Evolutionary conservation across 2,888 invertebrate species (phyloP).

Genomic region (Cephus runcator): DNA sequence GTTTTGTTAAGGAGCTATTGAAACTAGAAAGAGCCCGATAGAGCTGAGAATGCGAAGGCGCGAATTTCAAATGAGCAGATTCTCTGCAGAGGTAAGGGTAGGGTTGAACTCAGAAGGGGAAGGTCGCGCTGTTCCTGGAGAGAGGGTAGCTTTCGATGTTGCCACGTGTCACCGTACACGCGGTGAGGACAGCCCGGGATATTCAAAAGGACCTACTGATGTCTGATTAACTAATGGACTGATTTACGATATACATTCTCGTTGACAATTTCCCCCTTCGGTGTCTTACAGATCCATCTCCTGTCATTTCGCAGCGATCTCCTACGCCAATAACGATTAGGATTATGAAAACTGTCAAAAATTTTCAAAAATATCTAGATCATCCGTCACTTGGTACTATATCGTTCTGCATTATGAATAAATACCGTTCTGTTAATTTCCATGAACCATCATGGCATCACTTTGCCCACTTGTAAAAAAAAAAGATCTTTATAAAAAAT

Average conservation of each 20-base stretch:
- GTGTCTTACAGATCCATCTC: background rate
- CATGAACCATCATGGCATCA: background rate
- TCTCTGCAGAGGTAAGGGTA: conserved; percentile 16
- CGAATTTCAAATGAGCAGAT: conserved; percentile 32
- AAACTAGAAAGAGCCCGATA: background rate
- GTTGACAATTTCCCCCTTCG: background rate
- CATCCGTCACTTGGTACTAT: background rate
- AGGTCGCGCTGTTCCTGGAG: background rate
- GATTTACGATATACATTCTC: conserved; percentile 28
- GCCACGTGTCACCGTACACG: conserved; percentile 4
- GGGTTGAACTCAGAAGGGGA: conserved; percentile 9
- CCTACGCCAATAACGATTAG: background rate
- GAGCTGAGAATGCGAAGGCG: conserved; percentile 17
- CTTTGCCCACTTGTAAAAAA: background rate
- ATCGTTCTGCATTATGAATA: background rate
- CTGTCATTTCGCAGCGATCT: background rate
- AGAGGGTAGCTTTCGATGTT: conserved; percentile 25
- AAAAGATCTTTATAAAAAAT: background rate
- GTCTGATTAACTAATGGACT: conserved; percentile 35
- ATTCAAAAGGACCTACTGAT: conserved; percentile 22
- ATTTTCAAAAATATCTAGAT: background rate
- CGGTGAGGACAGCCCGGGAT: conserved; percentile 11
- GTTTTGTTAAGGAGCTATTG: background rate
- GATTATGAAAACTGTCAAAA: background rate
- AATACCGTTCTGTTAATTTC: background rate